Conservation (phyloP, 2,113 vertebrate species). For the Indicator indicator region DNA sequence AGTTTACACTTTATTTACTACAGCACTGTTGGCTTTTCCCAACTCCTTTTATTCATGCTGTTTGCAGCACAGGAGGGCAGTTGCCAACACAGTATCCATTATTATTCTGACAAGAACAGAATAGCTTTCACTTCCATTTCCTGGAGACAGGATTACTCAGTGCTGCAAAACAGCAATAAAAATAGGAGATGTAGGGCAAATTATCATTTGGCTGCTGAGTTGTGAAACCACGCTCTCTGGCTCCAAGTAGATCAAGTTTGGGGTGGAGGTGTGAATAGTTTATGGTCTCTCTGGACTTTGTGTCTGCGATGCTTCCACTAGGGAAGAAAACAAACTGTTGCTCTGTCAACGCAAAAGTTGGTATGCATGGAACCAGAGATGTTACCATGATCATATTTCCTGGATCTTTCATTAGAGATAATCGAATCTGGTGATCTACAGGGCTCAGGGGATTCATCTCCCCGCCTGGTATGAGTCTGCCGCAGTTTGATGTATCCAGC, state of each 20-base stretch:
- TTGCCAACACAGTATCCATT: slow-evolving; percentile 30
- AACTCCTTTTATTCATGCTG: slow-evolving; percentile 17
- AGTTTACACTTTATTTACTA: slow-evolving; percentile 10
- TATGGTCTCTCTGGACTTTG: background rate
- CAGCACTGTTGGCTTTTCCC: background rate
- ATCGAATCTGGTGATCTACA: background rate
- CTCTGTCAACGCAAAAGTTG: background rate
- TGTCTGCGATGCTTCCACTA: background rate
- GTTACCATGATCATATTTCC: accelerated
- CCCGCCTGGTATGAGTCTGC: background rate
- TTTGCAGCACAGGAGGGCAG: background rate
- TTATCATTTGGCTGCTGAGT: background rate
- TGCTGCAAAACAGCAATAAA: background rate
- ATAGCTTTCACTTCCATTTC: slow-evolving; percentile 39
- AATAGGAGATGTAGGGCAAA: background rate
- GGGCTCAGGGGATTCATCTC: background rate
- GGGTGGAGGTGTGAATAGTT: background rate
- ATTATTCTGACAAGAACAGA: slow-evolving; percentile 57
- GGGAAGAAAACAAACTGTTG: background rate
- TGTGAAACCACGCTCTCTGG: background rate
- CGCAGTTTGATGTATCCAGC: background rate
- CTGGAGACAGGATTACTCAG: background rate
- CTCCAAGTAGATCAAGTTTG: background rate
- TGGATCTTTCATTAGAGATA: background rate
- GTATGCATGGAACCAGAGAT: background rate